Conservation (phyloP, 2,888 invertebrate genomes). For the Troides oblongomaculatus region DNA sequence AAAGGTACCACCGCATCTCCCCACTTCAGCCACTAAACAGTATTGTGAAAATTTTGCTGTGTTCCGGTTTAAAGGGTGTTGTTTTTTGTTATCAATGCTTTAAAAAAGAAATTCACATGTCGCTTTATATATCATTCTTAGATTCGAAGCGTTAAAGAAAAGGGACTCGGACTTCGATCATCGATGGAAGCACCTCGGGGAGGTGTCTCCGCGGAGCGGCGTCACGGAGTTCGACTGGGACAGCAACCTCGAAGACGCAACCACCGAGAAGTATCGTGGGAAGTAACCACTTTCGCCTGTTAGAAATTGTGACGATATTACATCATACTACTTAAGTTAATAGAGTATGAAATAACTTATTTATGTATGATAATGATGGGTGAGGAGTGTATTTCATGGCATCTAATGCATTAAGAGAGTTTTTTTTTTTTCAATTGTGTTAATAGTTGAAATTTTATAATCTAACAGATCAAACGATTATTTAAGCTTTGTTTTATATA, state of each 20-base stretch:
- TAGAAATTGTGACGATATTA: background rate
- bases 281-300: conserved; percentile 47
- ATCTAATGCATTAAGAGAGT: background rate
- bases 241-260: conserved; percentile 87
- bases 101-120: background rate
- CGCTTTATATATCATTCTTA: conserved; percentile 43
- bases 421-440: background rate
- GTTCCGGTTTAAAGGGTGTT: too few relatives aligned
- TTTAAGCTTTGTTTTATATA: background rate
- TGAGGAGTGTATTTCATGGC: background rate
- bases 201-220: conserved; percentile 86
- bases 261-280: conserved; percentile 72
- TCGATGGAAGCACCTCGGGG: conserved; percentile 91
- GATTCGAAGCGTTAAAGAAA: conserved; percentile 90
- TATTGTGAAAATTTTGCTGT: too few relatives aligned
- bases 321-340: background rate
- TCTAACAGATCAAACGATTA: background rate
- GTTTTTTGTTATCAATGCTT: too few relatives aligned
- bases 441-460: background rate
- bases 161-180: conserved; percentile 90
- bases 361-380: background rate
- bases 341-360: conserved; percentile 1
- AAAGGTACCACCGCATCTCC: too few relatives aligned
- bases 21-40: too few relatives aligned
- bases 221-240: conserved; percentile 95